Conservation (phyloP, 2,113 vertebrate species). For the Accipiter cooperii region DNA sequence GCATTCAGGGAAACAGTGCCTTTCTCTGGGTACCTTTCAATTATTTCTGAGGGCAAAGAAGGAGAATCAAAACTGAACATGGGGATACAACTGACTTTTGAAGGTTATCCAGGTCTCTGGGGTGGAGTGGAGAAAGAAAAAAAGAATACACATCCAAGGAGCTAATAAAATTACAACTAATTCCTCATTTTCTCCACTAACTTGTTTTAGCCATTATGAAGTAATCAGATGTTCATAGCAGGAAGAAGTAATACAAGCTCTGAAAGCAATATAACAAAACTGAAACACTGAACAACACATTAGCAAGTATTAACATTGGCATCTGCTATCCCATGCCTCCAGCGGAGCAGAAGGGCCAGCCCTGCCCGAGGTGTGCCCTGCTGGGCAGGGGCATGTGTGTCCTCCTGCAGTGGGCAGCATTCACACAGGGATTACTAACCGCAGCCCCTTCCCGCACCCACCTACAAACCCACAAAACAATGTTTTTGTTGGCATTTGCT, state of each 20-base stretch:
- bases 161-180: background rate
- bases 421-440: background rate
- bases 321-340: background rate
- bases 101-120: background rate
- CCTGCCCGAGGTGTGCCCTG: fast-evolving
- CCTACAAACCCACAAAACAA: background rate
- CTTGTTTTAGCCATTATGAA: background rate
- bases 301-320: background rate
- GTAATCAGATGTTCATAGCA: background rate
- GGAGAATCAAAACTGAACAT: background rate
- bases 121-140: background rate
- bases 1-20: background rate
- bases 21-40: background rate
- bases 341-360: fast-evolving
- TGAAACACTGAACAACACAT: background rate
- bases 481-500: background rate
- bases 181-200: background rate
- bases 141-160: background rate
- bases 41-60: background rate
- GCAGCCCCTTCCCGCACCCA: background rate
- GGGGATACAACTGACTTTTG: background rate
- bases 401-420: background rate
- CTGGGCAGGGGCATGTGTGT: background rate
- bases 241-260: background rate
- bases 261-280: background rate